A percentile compares a stretch with the other conserved stretches of the same genome.
phyloP scores from a whole-genome alignment of 2,113 vertebrate genomes.

The Rhinolophus ferrumequinum region DNA sequence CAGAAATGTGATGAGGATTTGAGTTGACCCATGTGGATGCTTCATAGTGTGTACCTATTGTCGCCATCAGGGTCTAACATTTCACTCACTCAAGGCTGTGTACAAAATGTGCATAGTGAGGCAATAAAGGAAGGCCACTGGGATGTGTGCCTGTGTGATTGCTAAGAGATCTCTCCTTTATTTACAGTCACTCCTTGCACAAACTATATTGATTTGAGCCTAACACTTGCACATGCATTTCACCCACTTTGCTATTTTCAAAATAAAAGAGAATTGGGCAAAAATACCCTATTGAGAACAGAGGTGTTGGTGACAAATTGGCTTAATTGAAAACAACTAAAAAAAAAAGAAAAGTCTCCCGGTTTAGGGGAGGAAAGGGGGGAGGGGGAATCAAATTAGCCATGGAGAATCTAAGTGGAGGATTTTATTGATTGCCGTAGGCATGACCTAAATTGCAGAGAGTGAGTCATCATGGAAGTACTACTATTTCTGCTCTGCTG shows the following conservation, averaged over 20 bases:
- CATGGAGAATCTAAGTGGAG: not conserved
- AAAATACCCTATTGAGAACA: slow-evolving; percentile 40
- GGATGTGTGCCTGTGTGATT: not conserved
- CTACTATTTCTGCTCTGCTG: not conserved
- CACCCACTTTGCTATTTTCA: slow-evolving; percentile 7
- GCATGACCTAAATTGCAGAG: slow-evolving; percentile 57
- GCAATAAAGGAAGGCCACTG: not conserved
- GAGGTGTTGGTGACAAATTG: slow-evolving; percentile 58
- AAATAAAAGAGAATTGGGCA: slow-evolving; percentile 41
- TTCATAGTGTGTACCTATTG: not conserved
- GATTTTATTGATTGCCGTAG: slow-evolving; percentile 44
- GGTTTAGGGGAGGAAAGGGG: not conserved
- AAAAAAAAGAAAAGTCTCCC: not conserved
- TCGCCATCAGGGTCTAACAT: not conserved
- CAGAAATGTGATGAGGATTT: not conserved
- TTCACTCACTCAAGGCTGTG: not conserved
- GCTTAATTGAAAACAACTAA: slow-evolving; percentile 63
- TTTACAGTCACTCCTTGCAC: not conserved
- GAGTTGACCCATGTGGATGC: too few relatives aligned
- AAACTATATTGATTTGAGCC: not conserved
- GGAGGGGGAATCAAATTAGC: not conserved
- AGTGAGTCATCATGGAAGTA: slow-evolving; percentile 44
- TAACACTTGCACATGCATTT: not conserved
- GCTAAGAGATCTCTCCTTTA: not conserved
- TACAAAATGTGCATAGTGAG: not conserved